These are phyloP conservation scores for Enteromius anoplus DNA, from an alignment of 2,797 vertebrate genomes.

Conservation along the genomic window DNA sequence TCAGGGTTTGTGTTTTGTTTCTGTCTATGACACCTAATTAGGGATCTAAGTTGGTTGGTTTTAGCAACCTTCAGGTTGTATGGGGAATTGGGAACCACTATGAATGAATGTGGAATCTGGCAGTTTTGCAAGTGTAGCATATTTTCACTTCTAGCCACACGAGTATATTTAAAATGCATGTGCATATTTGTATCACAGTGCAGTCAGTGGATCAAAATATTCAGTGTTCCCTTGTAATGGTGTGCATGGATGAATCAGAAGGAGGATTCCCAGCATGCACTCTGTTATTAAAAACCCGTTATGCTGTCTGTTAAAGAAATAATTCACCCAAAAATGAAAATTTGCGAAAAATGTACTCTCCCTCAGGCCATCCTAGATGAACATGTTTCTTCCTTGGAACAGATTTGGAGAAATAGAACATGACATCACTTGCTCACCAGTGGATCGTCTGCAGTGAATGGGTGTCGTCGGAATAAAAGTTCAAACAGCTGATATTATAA, in stretches of 20 bases:
- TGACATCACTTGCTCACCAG: background rate
- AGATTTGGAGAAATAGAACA: background rate
- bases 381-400: background rate
- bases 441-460: background rate
- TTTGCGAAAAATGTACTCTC: background rate
- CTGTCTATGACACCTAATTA: slow-evolving; percentile 80
- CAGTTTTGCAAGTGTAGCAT: slow-evolving; percentile 64
- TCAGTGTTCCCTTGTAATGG: slow-evolving; percentile 18
- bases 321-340: background rate
- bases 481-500: background rate
- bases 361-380: background rate
- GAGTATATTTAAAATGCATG: slow-evolving; percentile 37
- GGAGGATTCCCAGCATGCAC: background rate
- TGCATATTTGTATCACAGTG: slow-evolving; percentile 33
- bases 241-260: background rate
- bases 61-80: slow-evolving; percentile 64
- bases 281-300: slow-evolving; percentile 13
- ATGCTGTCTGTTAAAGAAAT: background rate
- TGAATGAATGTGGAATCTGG: slow-evolving; percentile 67
- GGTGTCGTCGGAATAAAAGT: background rate
- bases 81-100: slow-evolving; percentile 69
- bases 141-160: slow-evolving; percentile 26
- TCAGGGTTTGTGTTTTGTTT: slow-evolving; percentile 76
- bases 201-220: slow-evolving; percentile 13
- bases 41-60: slow-evolving; percentile 68